Evolutionary conservation across 1,140 invertebrate species (phyloP).

Genomic region (Cotesia typhae): DNA sequence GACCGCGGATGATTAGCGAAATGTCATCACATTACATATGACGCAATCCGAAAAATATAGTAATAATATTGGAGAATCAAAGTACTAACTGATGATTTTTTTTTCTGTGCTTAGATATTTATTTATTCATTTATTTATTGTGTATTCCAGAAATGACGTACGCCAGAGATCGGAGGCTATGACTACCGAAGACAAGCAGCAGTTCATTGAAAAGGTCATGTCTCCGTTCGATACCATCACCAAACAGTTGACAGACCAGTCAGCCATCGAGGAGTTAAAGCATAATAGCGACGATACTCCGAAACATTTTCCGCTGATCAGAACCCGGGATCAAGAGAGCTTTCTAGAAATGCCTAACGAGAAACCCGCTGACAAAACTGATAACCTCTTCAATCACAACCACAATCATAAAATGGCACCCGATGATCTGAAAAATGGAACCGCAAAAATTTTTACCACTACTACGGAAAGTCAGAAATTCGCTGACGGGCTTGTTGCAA

Average conservation of each 20-base stretch:
- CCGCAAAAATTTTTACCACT: too few species aligned
- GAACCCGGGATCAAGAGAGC: slow-evolving; percentile 43
- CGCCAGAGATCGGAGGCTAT: slow-evolving; percentile 49
- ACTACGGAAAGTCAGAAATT: too few species aligned
- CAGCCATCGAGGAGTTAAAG: slow-evolving; percentile 47
- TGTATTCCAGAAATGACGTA: slow-evolving; percentile 52
- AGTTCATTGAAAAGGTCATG: slow-evolving; percentile 48
- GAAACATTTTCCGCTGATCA: slow-evolving; percentile 20
- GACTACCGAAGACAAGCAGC: slow-evolving; percentile 43
- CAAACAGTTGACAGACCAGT: slow-evolving; percentile 54
- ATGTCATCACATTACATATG: slow-evolving; percentile 11
- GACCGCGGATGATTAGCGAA: slow-evolving; percentile 2
- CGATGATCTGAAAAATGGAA: not conserved
- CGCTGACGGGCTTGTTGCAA: slow-evolving; percentile 43
- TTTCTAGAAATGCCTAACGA: slow-evolving; percentile 36
- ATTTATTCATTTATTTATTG: not conserved
- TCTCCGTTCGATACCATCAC: slow-evolving; percentile 53
- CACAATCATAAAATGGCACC: not conserved
- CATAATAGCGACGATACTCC: slow-evolving; percentile 31
- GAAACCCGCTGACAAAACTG: slow-evolving; percentile 3
- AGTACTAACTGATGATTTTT: slow-evolving; percentile 11
- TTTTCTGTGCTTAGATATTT: not conserved
- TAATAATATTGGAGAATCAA: slow-evolving; percentile 22
- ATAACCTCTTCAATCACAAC: not conserved
- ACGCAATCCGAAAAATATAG: slow-evolving; percentile 8